Evolutionary conservation across 1,140 invertebrate genomes (phyloP).

Genomic region (Hirudo medicinalis): DNA sequence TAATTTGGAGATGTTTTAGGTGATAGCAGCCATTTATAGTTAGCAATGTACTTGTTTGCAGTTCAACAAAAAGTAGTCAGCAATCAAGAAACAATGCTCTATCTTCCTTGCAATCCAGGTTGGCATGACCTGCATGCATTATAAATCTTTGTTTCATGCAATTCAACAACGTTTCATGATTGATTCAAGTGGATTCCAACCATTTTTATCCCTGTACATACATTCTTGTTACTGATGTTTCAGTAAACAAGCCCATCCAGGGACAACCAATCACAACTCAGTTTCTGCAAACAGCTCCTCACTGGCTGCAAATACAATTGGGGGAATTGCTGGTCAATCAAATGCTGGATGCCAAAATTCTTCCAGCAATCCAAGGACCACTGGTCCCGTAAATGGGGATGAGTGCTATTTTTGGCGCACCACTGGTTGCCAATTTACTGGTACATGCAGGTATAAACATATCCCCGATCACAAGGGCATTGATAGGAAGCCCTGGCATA

Average conservation of each 20-base stretch:
- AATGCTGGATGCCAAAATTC: no score
- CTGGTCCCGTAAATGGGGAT: constrained; percentile 42
- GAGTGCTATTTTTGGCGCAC: constrained; percentile 47
- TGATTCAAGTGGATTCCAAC: no score
- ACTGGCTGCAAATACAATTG: no score
- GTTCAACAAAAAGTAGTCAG: constrained; percentile 1
- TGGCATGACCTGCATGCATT: not conserved
- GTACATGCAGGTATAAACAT: constrained; percentile 41
- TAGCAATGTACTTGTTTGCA: not conserved
- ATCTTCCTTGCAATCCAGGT: constrained; percentile 11
- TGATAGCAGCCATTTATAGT: no score
- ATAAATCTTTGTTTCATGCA: no score
- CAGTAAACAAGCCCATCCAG: no score
- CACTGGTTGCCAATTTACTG: constrained; percentile 43
- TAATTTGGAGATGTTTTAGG: not conserved
- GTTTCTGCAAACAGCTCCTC: no score
- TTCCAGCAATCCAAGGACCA: constrained; percentile 1
- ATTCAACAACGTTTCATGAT: no score
- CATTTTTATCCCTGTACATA: no score
- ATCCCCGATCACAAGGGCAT: constrained; percentile 40
- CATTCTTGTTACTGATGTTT: no score
- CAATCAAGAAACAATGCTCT: constrained; percentile 7
- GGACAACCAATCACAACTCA: no score
- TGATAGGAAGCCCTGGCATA: constrained; percentile 45
- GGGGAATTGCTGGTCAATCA: no score